Evolutionary conservation across 1,140 invertebrate species (phyloP), one percentile per base, ranked within the genome.

Genomic region (Aphidius gifuensis): DNA sequence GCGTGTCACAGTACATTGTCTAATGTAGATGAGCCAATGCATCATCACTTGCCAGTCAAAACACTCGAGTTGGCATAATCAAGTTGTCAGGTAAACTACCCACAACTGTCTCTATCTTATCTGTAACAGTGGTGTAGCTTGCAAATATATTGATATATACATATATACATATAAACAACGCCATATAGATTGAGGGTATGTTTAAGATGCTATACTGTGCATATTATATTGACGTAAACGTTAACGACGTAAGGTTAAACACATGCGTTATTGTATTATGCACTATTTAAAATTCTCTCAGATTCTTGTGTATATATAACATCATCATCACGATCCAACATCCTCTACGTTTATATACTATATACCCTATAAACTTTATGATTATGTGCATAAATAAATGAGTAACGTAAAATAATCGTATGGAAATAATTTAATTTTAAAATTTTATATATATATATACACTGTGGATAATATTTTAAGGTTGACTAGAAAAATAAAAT

Each of bases 1-100:
- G 23, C 23, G 23, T 32, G 23, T 32, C 23, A 32, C 23, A 32
- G 23, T 32, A 58, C 48, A 23, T 16, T 54, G 23, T 44, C 40
- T 11, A 32, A 9, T 16, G 11, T 63, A n/a, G 21, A 40, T 46
- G 48, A 62, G 55, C 66, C 65, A 68, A 71, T 55, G 71, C 67
- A 70, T 71, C 71, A 73, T 68, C 68, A 74, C 68, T 74, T 72
- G 71, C 69, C 71, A 74, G 69, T 74, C 72, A 71, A 70, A 58
- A 65, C 56, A 61, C 55, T 50, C 58, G 67, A 68, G 70, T 71
- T 72, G 69, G 70, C 69, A 65, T 74, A 74, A 74, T 74, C 73
- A 71, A 74, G 71, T 74, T 74, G 73, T 73, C 71, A 73, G 66
- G 70, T 70, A 74, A 74, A 72, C 70, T 73, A 73, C 71, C 73